Conservation (phyloP, 2,888 invertebrate species). For the Stratiomys singularior region DNA sequence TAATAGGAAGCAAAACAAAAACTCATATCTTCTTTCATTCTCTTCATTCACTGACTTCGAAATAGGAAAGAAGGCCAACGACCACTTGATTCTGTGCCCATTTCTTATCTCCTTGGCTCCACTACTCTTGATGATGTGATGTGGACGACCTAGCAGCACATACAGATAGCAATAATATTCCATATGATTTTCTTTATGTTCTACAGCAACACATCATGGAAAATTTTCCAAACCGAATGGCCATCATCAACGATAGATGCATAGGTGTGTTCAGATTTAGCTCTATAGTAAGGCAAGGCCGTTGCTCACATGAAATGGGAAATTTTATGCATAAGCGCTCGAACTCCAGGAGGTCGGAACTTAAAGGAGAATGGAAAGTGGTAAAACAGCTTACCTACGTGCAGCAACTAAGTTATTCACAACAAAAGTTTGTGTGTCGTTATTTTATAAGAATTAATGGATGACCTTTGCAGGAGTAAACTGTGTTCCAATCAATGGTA, state of each 20-base stretch:
- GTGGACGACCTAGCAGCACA: background rate
- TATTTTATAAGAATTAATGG: too few relatives aligned
- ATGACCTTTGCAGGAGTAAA: too few relatives aligned
- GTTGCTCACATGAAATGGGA: background rate
- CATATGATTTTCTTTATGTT: background rate
- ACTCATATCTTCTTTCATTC: background rate
- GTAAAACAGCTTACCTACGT: slow-evolving; percentile 3
- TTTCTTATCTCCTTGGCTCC: slow-evolving; percentile 13
- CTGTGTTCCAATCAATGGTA: too few relatives aligned
- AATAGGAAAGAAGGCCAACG: slow-evolving; percentile 24
- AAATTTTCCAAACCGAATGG: background rate
- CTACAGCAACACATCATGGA: background rate
- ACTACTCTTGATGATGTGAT: background rate
- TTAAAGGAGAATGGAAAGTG: slow-evolving; percentile 22
- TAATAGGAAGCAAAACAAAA: background rate
- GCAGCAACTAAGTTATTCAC: too few relatives aligned
- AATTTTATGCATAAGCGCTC: background rate
- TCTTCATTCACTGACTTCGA: background rate
- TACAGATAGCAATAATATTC: background rate
- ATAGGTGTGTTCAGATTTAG: background rate
- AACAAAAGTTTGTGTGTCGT: too few relatives aligned
- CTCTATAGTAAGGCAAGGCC: background rate
- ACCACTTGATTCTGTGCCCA: background rate
- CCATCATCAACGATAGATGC: background rate
- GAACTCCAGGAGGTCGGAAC: background rate